Base-by-base conservation (phyloP, 2,797 vertebrate species). In the Tolypeutes matacus region DNA sequence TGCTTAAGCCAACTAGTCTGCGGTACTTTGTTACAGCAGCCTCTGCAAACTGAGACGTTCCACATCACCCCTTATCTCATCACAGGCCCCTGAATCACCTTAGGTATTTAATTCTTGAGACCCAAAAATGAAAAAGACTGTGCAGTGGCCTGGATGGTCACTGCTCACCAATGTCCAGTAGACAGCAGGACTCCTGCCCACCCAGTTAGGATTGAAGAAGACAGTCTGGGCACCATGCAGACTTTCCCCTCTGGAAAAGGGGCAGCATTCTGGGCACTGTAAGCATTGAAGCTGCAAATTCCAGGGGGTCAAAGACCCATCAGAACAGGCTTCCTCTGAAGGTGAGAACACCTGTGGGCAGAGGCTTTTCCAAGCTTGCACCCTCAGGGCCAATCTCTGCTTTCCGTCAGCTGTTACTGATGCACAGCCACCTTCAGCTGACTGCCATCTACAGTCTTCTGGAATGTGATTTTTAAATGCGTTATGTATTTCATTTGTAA, bases 401-500 rank as follows among this genome's bases (percentile, higher is more conserved):
- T 92, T 77, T 31, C 58, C 51, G 56, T 77, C 34, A 2, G 31
- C 34, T 46, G n/a, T 83, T n/a, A 60, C 62, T 29, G 53, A 95
- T 23, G 11, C 58, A 4, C 31, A 27, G 23, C 46, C 42, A 81
- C 67, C 78, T 81, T 92, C 49, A n/a, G 34, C 56, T 88, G 87
- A 93, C 29, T 49, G 89, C 89, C 75, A 34, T 88, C 94, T 94
- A 92, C 75, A 17, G 0, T 91, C 82, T 91, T 65, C 82, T 84
- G 65, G 70, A 95, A 91, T 78, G 80, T 89, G 86, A 81, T 91
- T 96, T 96, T 95, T 91, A 97, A 93, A 92, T 49, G 65, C 67
- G 72, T 93, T 94, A 86, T 95, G 87, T 94, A 91, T 93, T 97
- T 96, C 93, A 95, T 95, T 95, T 93, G 90, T 77, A 75, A 75